phyloP scores from a whole-genome alignment of 2,888 invertebrate species.

The Tromatobia lineatoria region DNA sequence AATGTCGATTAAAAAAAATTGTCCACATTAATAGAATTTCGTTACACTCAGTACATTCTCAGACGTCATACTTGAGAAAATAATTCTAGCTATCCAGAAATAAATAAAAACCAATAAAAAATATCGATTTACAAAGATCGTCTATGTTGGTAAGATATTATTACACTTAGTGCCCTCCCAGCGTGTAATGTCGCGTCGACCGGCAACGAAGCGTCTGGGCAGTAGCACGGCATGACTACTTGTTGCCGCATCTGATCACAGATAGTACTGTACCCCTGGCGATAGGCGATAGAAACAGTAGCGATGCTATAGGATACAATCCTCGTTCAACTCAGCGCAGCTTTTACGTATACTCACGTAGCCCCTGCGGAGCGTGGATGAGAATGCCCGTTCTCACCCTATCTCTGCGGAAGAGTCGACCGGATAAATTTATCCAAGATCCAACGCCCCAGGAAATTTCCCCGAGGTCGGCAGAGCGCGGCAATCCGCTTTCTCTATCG shows the following conservation, averaged over 20 bases:
- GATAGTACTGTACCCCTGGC: conserved; percentile 43
- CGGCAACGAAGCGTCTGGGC: conserved; percentile 37
- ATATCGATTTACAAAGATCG: not conserved
- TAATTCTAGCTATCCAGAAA: too few relatives aligned
- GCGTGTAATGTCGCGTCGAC: not conserved
- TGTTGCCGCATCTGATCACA: conserved; percentile 62
- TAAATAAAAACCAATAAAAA: not conserved
- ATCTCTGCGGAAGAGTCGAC: conserved; percentile 6
- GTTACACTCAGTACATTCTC: too few relatives aligned
- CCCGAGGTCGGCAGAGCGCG: conserved; percentile 27
- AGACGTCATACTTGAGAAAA: too few relatives aligned
- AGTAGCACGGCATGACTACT: conserved; percentile 50
- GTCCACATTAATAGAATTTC: too few relatives aligned
- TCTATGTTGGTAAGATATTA: not conserved
- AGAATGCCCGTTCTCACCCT: conserved; percentile 29
- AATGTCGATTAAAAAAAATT: too few relatives aligned
- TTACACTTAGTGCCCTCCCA: too few relatives aligned
- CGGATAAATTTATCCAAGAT: conserved; percentile 57
- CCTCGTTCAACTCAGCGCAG: not conserved
- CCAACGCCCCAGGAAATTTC: conserved; percentile 52
- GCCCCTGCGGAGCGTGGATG: not conserved
- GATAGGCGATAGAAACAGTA: conserved; percentile 1
- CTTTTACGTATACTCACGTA: conserved; percentile 14
- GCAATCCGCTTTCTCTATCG: not conserved
- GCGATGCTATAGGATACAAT: conserved; percentile 10